Base-by-base conservation (phyloP, 2,888 invertebrate genomes). In the Phalangium opilio region DNA sequence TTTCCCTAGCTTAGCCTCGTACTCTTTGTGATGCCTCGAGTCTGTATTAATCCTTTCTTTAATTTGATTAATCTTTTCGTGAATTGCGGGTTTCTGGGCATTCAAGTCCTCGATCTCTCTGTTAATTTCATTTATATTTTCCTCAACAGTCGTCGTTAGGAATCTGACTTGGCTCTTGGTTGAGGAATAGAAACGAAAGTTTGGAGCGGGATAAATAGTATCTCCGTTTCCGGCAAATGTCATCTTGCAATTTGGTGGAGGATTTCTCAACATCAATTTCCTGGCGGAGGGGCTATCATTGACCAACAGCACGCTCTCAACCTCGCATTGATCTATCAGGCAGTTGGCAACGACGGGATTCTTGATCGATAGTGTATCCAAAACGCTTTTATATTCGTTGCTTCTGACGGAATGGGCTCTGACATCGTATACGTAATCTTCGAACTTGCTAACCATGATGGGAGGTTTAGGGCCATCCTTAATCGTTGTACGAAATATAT, bases 281-380 rank as follows among this genome's bases (percentile, higher is more conserved):
- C 77, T 73, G 0, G 89, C 89, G 52, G 76, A 75, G 8, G 73
- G 71, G 34, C 75, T 75, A 3, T 75, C 74, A 2, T 79, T 76
- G 51, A 90, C 81, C 18, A 93, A 70, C 48, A 91, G 68, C 27
- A 85, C 73, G 42, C 72, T 72, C 68, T 93, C 91, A 44, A 86
- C 70, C 12, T 56, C 52, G 27, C 62, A 50, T 65, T 78, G 79
- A 70, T 93, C 91, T 47, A 93, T 81, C 27, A 93, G 72, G 62
- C 76, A 80, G 71, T 93, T 93, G 57, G 78, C 75, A 1, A 90
- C 77, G 12, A 84, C 75, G 0, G 81, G 75, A 69, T 89, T 79
- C 3, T 73, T 66, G 47, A 86, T 76, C 50, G 76, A 75, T 47
- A 93, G 71, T 50, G 79, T 72, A 60, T 85, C 77, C 44, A 83